phyloP scores from a whole-genome alignment of 2,888 invertebrate genomes.

The Choreutis nemorana region DNA sequence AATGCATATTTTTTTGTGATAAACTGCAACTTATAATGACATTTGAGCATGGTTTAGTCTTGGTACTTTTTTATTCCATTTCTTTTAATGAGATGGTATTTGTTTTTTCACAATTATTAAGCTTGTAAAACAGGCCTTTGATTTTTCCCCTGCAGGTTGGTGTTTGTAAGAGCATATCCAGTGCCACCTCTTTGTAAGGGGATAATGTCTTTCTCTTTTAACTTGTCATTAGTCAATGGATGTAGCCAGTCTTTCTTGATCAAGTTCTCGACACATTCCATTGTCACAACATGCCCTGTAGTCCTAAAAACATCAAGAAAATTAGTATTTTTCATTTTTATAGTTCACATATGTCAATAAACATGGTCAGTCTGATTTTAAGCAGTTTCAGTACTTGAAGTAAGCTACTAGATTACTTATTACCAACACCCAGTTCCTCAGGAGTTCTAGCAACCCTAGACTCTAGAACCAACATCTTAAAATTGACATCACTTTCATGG shows the following conservation, averaged over 20 bases:
- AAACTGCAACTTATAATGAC: too few relatives aligned
- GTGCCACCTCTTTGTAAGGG: conserved; percentile 93
- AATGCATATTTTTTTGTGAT: too few relatives aligned
- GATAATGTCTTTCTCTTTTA: conserved; percentile 93
- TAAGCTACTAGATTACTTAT: too few relatives aligned
- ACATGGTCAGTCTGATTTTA: background rate
- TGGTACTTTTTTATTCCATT: too few relatives aligned
- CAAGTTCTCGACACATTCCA: conserved; percentile 96
- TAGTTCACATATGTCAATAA: conserved; percentile 1
- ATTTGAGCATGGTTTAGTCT: too few relatives aligned
- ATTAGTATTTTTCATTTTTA: background rate
- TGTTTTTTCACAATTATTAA: conserved; percentile 50
- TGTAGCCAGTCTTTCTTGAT: conserved; percentile 97
- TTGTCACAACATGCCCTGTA: conserved; percentile 94
- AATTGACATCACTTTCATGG: too few relatives aligned
- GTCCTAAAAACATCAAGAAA: conserved; percentile 26
- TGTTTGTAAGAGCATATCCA: conserved; percentile 89
- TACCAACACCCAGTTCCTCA: too few relatives aligned
- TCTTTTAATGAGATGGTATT: too few relatives aligned
- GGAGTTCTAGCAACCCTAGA: too few relatives aligned
- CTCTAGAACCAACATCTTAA: too few relatives aligned
- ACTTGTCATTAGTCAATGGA: conserved; percentile 85
- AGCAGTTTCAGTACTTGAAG: too few relatives aligned
- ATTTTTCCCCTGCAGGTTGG: conserved; percentile 82
- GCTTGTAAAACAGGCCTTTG: conserved; percentile 85